Evolutionary conservation across 2,888 invertebrate species (phyloP).

Genomic region (Cenopis cana): DNA sequence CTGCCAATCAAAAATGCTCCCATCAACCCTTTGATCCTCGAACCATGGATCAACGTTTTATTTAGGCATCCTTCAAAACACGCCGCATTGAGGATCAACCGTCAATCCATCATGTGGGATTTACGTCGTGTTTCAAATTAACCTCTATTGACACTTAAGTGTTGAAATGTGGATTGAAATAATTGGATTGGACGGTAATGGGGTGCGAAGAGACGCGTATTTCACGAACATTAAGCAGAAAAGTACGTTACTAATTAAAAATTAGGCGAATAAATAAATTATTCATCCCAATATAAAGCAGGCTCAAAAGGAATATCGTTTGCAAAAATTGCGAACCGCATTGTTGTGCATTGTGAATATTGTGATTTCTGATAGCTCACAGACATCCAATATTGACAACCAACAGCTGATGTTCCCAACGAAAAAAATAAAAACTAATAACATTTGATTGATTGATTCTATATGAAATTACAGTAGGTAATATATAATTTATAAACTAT

Average conservation of each 20-base stretch:
- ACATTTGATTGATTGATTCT: no score
- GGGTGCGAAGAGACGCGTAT: constrained; percentile 16
- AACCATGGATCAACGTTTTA: constrained; percentile 57
- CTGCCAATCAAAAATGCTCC: constrained; percentile 59
- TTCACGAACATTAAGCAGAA: no score
- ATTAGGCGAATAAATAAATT: background rate
- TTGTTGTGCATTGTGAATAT: no score
- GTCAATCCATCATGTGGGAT: constrained; percentile 75
- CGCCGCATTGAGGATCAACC: constrained; percentile 56
- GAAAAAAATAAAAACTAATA: no score
- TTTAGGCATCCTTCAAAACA: constrained; percentile 51
- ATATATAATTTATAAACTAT: no score
- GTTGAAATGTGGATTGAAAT: constrained; percentile 34
- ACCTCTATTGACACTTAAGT: constrained; percentile 60
- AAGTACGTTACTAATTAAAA: background rate
- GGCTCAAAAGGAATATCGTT: no score
- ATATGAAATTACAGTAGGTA: no score
- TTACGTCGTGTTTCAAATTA: constrained; percentile 66
- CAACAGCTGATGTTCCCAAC: no score
- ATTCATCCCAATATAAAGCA: no score
- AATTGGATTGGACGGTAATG: constrained; percentile 10
- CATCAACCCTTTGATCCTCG: constrained; percentile 61
- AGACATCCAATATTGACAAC: no score
- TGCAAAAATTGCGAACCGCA: no score
- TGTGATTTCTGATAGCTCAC: no score